A percentile compares a stretch with the other conserved stretches of the same genome.
Conservation (phyloP, 2,797 vertebrate species). For the Cryptoprocta ferox region DNA sequence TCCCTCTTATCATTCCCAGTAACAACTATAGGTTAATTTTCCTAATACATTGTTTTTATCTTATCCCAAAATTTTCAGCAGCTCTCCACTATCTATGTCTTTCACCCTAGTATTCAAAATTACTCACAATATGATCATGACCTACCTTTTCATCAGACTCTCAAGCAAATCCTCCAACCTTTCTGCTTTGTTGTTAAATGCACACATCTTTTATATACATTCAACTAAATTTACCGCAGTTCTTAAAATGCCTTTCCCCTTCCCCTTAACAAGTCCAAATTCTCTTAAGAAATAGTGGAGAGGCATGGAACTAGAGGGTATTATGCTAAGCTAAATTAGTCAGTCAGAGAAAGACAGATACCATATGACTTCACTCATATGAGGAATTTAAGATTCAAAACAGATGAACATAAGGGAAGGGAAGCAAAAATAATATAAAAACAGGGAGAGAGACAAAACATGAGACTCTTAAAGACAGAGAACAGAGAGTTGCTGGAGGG, state of each 20-base stretch:
- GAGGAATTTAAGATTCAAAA: no score
- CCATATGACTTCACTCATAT: no score
- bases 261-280: background rate
- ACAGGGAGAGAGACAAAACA: no score
- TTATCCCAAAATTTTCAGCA: background rate
- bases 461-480: no score
- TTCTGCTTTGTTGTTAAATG: background rate
- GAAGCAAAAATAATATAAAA: no score
- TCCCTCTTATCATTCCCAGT: background rate
- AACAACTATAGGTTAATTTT: background rate
- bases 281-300: background rate
- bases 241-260: background rate
- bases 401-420: no score
- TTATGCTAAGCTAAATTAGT: no score
- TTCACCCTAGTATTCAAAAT: slow-evolving; percentile 15
- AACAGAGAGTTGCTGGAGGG: no score
- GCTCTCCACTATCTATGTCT: background rate
- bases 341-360: no score
- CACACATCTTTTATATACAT: background rate
- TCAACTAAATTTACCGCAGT: background rate
- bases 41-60: background rate
- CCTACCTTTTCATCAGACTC: background rate
- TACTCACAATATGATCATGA: background rate
- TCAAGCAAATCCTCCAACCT: background rate
- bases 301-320: no score